Conservation (phyloP, 2,888 invertebrate species). For the Nymphalis urticae region DNA sequence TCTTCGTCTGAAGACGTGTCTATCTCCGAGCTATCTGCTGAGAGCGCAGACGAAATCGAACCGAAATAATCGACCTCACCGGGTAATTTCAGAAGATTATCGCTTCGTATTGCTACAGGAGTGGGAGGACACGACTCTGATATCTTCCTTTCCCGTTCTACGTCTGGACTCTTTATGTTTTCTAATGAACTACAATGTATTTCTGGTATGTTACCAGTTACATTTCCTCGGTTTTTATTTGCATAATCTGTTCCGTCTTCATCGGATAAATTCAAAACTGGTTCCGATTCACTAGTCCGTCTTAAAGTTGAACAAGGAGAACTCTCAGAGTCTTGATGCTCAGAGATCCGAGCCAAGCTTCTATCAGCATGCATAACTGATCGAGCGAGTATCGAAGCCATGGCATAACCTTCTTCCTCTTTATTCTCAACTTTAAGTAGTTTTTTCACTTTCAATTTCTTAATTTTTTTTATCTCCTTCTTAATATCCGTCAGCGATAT, state of each 20-base stretch:
- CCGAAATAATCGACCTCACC: conserved; percentile 64
- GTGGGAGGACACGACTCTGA: conserved; percentile 75
- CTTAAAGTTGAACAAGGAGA: conserved; percentile 68
- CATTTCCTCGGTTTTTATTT: conserved; percentile 36
- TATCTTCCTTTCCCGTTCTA: conserved; percentile 52
- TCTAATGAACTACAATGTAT: conserved; percentile 66
- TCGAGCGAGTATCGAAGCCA: conserved; percentile 85
- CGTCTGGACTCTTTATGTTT: conserved; percentile 58
- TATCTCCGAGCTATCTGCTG: conserved; percentile 72
- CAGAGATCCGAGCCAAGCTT: conserved; percentile 81
- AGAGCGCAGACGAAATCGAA: conserved; percentile 70
- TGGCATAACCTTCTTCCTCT: conserved; percentile 79
- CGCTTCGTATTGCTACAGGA: conserved; percentile 62
- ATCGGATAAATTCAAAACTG: conserved; percentile 56
- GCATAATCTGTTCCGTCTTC: conserved; percentile 42
- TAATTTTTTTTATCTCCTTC: conserved; percentile 70
- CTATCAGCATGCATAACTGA: conserved; percentile 83
- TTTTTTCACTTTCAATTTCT: conserved; percentile 68
- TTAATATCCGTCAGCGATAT: conserved; percentile 70
- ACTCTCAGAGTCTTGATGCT: conserved; percentile 76
- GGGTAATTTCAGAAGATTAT: conserved; percentile 67
- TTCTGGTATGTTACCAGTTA: conserved; percentile 53
- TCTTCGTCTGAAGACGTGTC: conserved; percentile 73
- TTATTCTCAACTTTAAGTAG: conserved; percentile 61
- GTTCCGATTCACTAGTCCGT: conserved; percentile 72